Evolutionary conservation across 2,113 vertebrate species (phyloP), one percentile per base, ranked within the genome.

Genomic region (Mesitornis unicolor): DNA sequence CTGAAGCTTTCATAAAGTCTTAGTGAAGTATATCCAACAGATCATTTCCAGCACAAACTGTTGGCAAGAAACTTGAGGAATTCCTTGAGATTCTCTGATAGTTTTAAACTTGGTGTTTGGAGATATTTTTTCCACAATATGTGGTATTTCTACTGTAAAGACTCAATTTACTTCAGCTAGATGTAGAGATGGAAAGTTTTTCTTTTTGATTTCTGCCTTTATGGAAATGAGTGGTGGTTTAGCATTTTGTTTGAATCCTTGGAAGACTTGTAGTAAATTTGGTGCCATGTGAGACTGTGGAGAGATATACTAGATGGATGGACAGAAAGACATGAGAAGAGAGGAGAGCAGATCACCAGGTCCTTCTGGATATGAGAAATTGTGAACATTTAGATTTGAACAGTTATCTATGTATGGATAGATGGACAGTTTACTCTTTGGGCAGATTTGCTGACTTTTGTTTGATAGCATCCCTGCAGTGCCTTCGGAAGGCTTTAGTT

Each of bases 401-500:
- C 6, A 48, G 20, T 51, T n/a, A 25, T 45, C 38, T 40, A 10
- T 0, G 0, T 29, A 20, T 9, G 20, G 42, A 18, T 54, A 35
- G 60, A 43, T 3, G 26, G 33, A 18, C 8, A 68, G 38, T 35
- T 65, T 57, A 19, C 28, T 40, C n/a, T 86, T 77, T 70, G 73
- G 57, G 31, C n/a, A 29, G 35, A 21, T 47, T 54, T 59, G 8
- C 17, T 70, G 51, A 40, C 11, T 77, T 92, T n/a, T 31, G 5
- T 57, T 90, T 75, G 35, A n/a, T 47, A 78, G 16, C 26, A 48
- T 74, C 84, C 33, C 51, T 43, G 48, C n/a, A 43, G 40, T 54
- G 45, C 15, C 21, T 75, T 87, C 45, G 7, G 57, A 84, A 92
- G 56, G 28, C 36, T 51, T 84, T 28, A n/a, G 47, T 78, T 90